phyloP scores from a whole-genome alignment of 2,797 vertebrate genomes.

The Balearica regulorum region DNA sequence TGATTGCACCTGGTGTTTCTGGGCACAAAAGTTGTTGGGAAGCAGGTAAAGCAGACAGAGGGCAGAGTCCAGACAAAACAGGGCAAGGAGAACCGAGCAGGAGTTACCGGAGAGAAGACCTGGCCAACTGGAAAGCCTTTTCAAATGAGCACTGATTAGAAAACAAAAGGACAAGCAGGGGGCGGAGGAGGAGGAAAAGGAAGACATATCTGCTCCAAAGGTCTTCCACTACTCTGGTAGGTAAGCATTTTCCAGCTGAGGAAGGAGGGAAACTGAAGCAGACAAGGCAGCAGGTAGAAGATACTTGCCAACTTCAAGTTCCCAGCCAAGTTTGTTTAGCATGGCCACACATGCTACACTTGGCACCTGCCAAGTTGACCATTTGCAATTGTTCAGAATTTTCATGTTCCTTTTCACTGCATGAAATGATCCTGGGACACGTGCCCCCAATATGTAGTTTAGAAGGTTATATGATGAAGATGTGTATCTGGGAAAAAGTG shows the following conservation, averaged over 20 bases:
- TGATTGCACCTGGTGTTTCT: slow-evolving; percentile 46
- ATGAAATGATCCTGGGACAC: background rate
- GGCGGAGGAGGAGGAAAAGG: background rate
- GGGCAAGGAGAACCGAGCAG: background rate
- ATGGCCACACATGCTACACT: background rate
- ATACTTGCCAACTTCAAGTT: slow-evolving; percentile 20
- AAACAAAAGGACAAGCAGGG: background rate
- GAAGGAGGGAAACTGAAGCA: slow-evolving; percentile 19
- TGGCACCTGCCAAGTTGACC: slow-evolving; percentile 15
- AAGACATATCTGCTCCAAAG: background rate
- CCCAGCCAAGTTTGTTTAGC: slow-evolving; percentile 37
- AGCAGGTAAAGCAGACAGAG: slow-evolving; percentile 3
- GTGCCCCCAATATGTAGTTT: background rate
- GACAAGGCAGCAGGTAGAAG: slow-evolving; percentile 45
- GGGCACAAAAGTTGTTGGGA: slow-evolving; percentile 23
- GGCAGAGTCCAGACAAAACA: slow-evolving; percentile 13
- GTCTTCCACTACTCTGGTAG: background rate
- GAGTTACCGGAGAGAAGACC: background rate
- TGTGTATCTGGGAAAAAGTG: background rate
- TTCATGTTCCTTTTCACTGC: background rate
- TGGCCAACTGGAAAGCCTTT: background rate
- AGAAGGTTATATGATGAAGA: background rate
- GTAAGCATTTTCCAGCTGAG: slow-evolving; percentile 36
- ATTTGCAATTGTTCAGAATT: background rate
- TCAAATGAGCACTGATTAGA: background rate